Evolutionary conservation across 1,140 invertebrate genomes (phyloP), one percentile per base, ranked within the genome.

Genomic region (Aphaenogaster floridana): DNA sequence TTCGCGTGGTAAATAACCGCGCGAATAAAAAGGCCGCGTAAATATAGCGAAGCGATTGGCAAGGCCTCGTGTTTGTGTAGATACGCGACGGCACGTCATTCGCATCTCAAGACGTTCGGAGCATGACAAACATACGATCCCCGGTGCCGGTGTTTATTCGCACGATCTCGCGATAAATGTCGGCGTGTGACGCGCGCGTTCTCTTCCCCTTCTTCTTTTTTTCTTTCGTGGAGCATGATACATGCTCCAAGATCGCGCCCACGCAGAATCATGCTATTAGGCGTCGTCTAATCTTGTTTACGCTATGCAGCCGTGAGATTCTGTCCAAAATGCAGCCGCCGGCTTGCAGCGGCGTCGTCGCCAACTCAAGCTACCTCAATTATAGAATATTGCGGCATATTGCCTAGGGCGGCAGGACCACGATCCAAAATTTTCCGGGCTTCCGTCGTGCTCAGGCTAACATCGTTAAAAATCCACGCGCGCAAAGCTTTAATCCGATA

Each of bases 101-200:
- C 54, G 52, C 80, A 15, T 61, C 54, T 42, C 17, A 21, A 72
- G 57, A 48, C 7, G 80, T 28, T 39, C 28, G 1, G 21, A 83
- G 54, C 59, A 17, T 63, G 80, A 74, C 80, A 84, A 84, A 76
- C 69, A 59, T 28, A 83, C 42, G 80, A 50, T 84, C 21, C 36
- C 21, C 39, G 52, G 45, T n/a, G 39, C 39, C 77, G 64, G 39
- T 81, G 66, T 81, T 81, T 81, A 81, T 81, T 81, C 79, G 76
- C 76, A 13, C 42, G 76, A 79, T 50, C 69, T 76, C 72, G 78
- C 68, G 78, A 86, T 81, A 83, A 87, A 87, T 34, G 74, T 68
- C 50, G 63, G 1, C 3, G 54, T 50, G 21, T 68, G 45, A 87
- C 64, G 77, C 68, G 54, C 66, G 54, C 66, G 15, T 61, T 61